Evolutionary conservation across 1,140 invertebrate species (phyloP), one percentile per base, ranked within the genome.

Genomic region (Neodiprion pinetum): DNA sequence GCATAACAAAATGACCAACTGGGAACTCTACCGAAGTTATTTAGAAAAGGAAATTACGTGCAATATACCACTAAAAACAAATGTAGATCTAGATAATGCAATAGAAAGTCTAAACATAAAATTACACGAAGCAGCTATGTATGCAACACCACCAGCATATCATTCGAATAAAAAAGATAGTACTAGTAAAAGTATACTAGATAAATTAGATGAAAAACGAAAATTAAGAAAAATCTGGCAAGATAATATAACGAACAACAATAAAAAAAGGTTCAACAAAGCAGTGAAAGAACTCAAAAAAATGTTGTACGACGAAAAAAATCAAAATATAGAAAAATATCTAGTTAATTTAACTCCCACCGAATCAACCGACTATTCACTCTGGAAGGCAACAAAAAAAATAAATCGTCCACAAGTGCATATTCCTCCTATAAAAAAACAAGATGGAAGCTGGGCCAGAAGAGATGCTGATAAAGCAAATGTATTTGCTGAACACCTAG

Each of bases 361-460:
- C 14, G 70, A 28, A 71, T 11, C 48, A 67, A 61, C 70, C 0
- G 75, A 77, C 11, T 80, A 79, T 40, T 80, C 79, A 1, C 47
- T 81, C 7, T 79, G 74, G 73, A 82, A 77, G 70, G 77, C 75
- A 9, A 79, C 77, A 0, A 78, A 71, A 68, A 17, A 17, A 17
- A 17, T 17, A 17, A 0, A 17, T 17, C 17, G 17, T 17, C 17
- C 17, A 17, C 17, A 17, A 17, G 17, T 17, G 17, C 17, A 17
- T 17, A 17, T 17, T 17, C 17, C 73, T 11, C 76, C 79, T 1
- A 72, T 82, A 61, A 71, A 48, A 67, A 76, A 75, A 72, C 9
- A 67, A 5, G 67, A 81, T 12, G 68, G 73, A 8, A 49, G 1
- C 1, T 84, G 78, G 78, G 79, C 76, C 7, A 74, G 74, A 78